A percentile compares a stretch with the other conserved stretches of the same genome.
Evolutionary conservation across 2,888 invertebrate genomes (phyloP).

Genomic region (Cinara cedri): DNA sequence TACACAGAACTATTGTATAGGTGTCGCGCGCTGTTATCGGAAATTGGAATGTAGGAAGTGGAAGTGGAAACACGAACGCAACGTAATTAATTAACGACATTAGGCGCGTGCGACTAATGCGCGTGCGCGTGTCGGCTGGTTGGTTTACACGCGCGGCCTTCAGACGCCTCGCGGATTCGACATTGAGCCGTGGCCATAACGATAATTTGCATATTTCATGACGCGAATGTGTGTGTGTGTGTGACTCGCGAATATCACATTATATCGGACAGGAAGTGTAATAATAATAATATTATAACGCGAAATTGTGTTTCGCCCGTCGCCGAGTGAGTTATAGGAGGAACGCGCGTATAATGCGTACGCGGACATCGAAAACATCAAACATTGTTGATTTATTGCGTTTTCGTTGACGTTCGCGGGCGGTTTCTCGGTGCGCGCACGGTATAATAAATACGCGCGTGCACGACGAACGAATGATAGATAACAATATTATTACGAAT

Average conservation of each 20-base stretch:
- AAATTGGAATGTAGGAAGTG: too few species aligned
- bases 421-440: background rate
- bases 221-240: background rate
- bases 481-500: background rate
- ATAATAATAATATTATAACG: background rate
- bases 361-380: conserved; percentile 24
- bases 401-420: background rate
- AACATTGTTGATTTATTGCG: conserved; percentile 29
- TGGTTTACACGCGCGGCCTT: conserved; percentile 17
- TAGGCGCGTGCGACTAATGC: background rate
- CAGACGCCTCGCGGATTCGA: background rate
- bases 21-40: too few species aligned
- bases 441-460: background rate
- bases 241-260: too few species aligned
- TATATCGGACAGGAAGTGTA: background rate
- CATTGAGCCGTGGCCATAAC: conserved; percentile 17
- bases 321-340: conserved; percentile 14
- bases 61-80: too few species aligned
- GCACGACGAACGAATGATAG: too few species aligned
- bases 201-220: conserved; percentile 4
- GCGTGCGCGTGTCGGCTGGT: conserved; percentile 12
- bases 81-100: background rate
- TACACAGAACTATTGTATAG: too few species aligned
- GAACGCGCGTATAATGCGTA: too few species aligned
- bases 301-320: background rate